Conservation (phyloP, 2,888 invertebrate species). For the Xiphydria camelus region DNA sequence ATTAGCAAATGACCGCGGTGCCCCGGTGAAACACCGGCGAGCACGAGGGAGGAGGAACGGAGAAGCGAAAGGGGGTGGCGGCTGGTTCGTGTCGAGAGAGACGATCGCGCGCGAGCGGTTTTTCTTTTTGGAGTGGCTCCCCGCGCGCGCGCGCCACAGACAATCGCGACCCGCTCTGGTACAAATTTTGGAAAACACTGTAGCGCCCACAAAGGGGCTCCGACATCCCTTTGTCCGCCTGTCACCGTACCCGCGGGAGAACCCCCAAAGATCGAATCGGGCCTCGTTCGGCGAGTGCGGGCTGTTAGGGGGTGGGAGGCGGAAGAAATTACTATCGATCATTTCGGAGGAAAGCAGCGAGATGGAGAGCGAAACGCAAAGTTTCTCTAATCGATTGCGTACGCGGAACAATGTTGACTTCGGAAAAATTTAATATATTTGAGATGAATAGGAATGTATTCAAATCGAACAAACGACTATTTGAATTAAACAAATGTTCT, state of each 20-base stretch:
- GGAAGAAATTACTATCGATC: too few relatives aligned
- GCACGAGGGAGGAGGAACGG: background rate
- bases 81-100: too few relatives aligned
- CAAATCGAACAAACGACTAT: too few relatives aligned
- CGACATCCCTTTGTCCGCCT: constrained; percentile 44
- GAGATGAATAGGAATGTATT: too few relatives aligned
- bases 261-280: constrained; percentile 18
- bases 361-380: too few relatives aligned
- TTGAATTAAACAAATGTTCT: too few relatives aligned
- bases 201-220: constrained; percentile 37
- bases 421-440: too few relatives aligned
- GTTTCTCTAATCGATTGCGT: too few relatives aligned
- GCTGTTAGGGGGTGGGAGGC: too few relatives aligned
- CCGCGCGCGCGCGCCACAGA: constrained; percentile 37
- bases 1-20: constrained; percentile 39
- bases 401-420: too few relatives aligned
- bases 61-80: constrained; percentile 3
- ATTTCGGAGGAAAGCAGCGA: too few relatives aligned
- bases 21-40: constrained; percentile 3
- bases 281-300: too few relatives aligned
- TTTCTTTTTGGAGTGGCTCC: constrained; percentile 30
- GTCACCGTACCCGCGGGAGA: constrained; percentile 40
- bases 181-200: constrained; percentile 53
- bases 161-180: constrained; percentile 45
- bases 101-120: constrained; percentile 24